Evolutionary conservation across 2,113 vertebrate genomes (phyloP).

Genomic region (Lates calcarifer): DNA sequence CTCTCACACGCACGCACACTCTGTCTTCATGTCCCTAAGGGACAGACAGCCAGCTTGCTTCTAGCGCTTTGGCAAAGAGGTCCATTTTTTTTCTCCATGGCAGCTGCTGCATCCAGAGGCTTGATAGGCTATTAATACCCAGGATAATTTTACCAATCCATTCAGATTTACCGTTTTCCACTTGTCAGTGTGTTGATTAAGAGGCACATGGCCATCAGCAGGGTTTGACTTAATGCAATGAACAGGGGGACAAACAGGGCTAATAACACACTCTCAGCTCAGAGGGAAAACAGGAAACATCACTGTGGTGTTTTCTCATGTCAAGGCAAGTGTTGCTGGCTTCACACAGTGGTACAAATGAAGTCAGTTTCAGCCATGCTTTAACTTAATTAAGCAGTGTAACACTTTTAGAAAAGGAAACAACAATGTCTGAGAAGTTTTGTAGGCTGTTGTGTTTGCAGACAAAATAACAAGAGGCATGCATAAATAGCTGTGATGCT

Average conservation of each 20-base stretch:
- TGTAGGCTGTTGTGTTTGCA: neutral
- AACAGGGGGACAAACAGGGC: conserved; percentile 67
- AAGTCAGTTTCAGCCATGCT: conserved; percentile 4
- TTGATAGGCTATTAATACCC: conserved; percentile 86
- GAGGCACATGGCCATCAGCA: conserved; percentile 80
- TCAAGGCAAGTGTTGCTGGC: conserved; percentile 28
- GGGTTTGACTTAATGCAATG: conserved; percentile 62
- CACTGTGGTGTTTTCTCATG: conserved; percentile 20
- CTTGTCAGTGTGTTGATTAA: conserved; percentile 84
- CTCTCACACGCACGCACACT: conserved; percentile 17
- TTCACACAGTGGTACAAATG: conserved; percentile 16
- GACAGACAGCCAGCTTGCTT: conserved; percentile 76
- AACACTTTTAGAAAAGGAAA: conserved; percentile 8
- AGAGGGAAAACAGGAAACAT: conserved; percentile 40
- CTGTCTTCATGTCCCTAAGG: conserved; percentile 68
- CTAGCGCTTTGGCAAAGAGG: conserved; percentile 79
- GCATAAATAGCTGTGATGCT: neutral
- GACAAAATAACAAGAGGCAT: neutral
- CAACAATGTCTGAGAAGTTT: neutral
- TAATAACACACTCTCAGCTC: conserved; percentile 49
- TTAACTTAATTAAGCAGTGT: conserved; percentile 9
- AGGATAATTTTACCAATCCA: conserved; percentile 85
- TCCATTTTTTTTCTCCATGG: conserved; percentile 69
- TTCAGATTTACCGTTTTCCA: conserved; percentile 83
- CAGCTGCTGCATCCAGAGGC: conserved; percentile 85